phyloP scores from a whole-genome alignment of 37 sponge, comb jelly and placozoan species.

The Spongilla lacustris region DNA sequence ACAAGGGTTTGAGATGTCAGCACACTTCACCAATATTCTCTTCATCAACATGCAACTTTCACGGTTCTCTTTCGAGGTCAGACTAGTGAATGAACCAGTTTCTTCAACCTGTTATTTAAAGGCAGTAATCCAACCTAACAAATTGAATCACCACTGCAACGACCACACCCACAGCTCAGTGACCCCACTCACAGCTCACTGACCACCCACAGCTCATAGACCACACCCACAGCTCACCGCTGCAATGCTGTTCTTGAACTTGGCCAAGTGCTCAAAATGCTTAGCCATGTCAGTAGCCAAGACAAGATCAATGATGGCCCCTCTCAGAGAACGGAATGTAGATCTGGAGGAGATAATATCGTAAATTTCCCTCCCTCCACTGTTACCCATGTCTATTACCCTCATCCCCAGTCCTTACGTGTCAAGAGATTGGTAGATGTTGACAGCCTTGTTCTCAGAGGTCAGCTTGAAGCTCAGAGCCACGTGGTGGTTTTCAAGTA shows the following conservation, averaged over 20 bases:
- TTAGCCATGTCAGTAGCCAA: constrained; percentile 95
- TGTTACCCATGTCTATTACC: background rate
- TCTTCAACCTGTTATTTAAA: no score
- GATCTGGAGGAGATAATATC: constrained; percentile 30
- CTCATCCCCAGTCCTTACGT: constrained; percentile 37
- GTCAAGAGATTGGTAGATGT: constrained; percentile 85
- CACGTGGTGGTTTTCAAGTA: constrained; percentile 88
- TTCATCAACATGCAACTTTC: constrained; percentile 54
- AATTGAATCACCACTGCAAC: no score
- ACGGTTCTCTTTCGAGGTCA: constrained; percentile 36
- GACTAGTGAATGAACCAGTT: constrained; percentile 11
- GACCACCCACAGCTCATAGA: no score
- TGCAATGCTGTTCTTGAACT: no score
- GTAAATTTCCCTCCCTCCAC: background rate
- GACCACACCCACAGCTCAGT: no score
- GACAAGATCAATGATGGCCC: constrained; percentile 84
- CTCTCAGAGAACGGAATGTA: constrained; percentile 66
- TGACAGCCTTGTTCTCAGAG: constrained; percentile 34
- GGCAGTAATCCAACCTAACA: no score
- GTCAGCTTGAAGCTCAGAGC: constrained; percentile 83
- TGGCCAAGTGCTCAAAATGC: constrained; percentile 89
- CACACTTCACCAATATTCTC: constrained; percentile 86
- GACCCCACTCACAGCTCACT: no score
- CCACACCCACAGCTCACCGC: no score
- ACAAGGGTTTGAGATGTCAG: no score